These are phyloP conservation scores for Nesogale talazaci DNA, from an alignment of 2,113 vertebrate genomes.

Conservation along the genomic window DNA sequence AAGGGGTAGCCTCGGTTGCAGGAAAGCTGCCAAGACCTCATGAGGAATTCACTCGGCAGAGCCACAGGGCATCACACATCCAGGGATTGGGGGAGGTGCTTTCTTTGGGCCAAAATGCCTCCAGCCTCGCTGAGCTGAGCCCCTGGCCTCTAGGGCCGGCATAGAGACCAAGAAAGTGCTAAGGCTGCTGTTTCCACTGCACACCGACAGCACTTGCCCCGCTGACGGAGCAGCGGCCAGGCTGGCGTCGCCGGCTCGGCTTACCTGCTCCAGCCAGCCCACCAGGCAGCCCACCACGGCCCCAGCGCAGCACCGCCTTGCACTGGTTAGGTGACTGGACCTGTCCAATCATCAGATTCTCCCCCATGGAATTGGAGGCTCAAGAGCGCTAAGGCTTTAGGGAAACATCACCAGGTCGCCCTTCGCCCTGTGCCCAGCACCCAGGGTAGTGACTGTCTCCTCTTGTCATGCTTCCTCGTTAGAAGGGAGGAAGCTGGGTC, in stretches of 20 bases:
- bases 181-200: slow-evolving; percentile 55
- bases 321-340: background rate
- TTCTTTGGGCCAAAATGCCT: slow-evolving; percentile 55
- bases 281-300: background rate
- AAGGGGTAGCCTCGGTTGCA: background rate
- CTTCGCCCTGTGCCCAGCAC: background rate
- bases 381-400: background rate
- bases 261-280: background rate
- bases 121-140: slow-evolving; percentile 46
- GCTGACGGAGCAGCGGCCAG: too few species aligned
- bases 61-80: slow-evolving; percentile 35
- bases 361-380: background rate
- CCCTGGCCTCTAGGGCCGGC: slow-evolving; percentile 58
- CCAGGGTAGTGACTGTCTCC: background rate
- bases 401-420: background rate
- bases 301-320: background rate
- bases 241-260: background rate
- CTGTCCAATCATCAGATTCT: background rate
- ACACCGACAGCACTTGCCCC: background rate
- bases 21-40: slow-evolving; percentile 3
- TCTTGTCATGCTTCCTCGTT: background rate
- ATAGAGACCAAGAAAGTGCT: slow-evolving; percentile 66
- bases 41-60: background rate
- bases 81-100: slow-evolving; percentile 33
- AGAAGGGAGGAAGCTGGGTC: background rate